Percentiles rank a stretch among this genome's conserved stretches.
Conservation (phyloP, 2,797 vertebrate genomes). For the Sarcoramphus papa region DNA sequence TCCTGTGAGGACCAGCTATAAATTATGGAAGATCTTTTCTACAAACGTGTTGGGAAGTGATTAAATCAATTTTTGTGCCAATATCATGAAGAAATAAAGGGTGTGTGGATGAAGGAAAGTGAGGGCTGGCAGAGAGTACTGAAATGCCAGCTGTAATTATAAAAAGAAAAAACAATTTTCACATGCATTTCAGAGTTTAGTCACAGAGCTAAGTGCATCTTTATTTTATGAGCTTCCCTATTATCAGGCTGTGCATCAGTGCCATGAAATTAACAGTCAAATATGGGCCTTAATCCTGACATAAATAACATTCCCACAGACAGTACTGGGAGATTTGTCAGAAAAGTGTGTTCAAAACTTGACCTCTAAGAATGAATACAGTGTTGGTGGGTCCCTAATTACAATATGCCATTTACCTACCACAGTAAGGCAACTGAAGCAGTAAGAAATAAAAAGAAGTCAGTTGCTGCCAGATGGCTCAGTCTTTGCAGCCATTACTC, state of each 20-base stretch:
- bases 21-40: neutral
- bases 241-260: neutral
- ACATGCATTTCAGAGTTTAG: slow-evolving; percentile 56
- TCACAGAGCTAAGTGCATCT: slow-evolving; percentile 25
- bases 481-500: neutral
- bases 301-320: slow-evolving; percentile 43
- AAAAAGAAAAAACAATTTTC: slow-evolving; percentile 20
- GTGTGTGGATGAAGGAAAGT: neutral
- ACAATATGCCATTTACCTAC: neutral
- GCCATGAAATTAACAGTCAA: slow-evolving; percentile 29
- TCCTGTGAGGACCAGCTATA: neutral
- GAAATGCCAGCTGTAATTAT: slow-evolving; percentile 35
- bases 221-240: slow-evolving; percentile 32
- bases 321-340: neutral
- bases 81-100: neutral
- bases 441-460: neutral
- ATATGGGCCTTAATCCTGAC: neutral
- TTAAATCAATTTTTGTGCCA: neutral
- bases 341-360: neutral
- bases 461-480: neutral
- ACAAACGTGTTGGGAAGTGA: neutral
- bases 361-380: neutral
- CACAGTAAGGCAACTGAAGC: neutral
- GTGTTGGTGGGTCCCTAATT: neutral
- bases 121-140: neutral